These are phyloP conservation scores for Geotrypetes seraphini DNA, from an alignment of 2,797 vertebrate species.

Conservation along the genomic window DNA sequence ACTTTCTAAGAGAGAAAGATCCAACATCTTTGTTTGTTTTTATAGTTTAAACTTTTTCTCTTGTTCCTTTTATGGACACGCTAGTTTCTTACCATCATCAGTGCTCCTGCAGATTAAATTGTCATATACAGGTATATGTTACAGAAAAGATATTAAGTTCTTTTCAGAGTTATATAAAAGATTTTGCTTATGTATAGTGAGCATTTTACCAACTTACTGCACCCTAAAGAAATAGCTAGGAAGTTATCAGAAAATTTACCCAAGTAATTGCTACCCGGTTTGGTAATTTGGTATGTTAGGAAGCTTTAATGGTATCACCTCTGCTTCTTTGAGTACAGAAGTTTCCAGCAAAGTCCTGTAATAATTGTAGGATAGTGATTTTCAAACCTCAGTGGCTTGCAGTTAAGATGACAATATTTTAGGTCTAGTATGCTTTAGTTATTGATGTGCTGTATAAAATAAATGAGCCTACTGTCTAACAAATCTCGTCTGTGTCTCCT, in stretches of 20 bases:
- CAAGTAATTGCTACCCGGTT: constrained; percentile 43
- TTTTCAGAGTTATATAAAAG: constrained; percentile 36
- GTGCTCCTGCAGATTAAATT: constrained; percentile 35
- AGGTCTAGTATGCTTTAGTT: neutral
- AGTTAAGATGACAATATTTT: constrained; percentile 15
- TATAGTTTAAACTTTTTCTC: too few relatives aligned
- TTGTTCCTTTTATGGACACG: too few relatives aligned
- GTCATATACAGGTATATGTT: constrained; percentile 48
- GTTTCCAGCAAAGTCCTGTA: constrained; percentile 16
- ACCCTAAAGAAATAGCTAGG: constrained; percentile 47
- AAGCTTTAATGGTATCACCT: constrained; percentile 35
- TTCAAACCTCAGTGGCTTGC: constrained; percentile 17
- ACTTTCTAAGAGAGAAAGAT: too few relatives aligned
- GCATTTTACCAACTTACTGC: constrained; percentile 48
- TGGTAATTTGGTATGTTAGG: constrained; percentile 40
- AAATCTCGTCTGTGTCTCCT: too few relatives aligned
- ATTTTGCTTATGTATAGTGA: constrained; percentile 44
- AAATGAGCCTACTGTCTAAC: too few relatives aligned
- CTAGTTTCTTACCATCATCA: too few relatives aligned
- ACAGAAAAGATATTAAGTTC: constrained; percentile 33
- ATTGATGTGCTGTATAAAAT: neutral
- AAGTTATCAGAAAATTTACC: constrained; percentile 41
- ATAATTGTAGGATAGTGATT: constrained; percentile 27
- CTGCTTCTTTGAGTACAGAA: constrained; percentile 27
- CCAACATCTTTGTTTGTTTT: too few relatives aligned